A percentile compares a stretch with the other conserved stretches of the same genome.
These are phyloP conservation scores for Poecile atricapillus DNA, from an alignment of 2,113 vertebrate species.

Conservation along the genomic window DNA sequence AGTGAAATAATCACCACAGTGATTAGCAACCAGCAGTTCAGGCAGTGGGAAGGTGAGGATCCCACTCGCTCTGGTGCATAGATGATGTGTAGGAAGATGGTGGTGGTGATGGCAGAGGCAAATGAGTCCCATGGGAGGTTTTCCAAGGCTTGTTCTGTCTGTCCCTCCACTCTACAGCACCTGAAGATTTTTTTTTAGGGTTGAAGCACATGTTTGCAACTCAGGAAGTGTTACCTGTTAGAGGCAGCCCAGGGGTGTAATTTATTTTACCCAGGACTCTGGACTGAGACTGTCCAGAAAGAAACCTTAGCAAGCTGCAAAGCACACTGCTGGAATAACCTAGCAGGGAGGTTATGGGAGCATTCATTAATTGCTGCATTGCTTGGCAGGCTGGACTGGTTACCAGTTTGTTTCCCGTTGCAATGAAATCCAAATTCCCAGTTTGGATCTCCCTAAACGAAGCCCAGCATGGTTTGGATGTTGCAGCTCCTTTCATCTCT, in stretches of 20 bases:
- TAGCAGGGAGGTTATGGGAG: neutral
- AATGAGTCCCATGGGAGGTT: neutral
- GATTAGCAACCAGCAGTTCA: neutral
- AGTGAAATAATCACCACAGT: neutral
- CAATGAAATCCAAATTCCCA: neutral
- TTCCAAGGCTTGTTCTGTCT: neutral
- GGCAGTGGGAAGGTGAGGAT: neutral
- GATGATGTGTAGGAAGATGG: neutral
- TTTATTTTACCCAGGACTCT: neutral
- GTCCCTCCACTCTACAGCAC: neutral
- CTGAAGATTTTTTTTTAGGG: neutral
- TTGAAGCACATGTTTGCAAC: neutral
- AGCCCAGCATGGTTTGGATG: neutral
- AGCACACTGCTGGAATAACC: neutral
- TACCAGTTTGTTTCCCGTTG: constrained; percentile 4
- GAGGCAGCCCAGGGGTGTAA: neutral
- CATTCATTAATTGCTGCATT: neutral
- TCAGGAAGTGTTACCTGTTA: neutral
- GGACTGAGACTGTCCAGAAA: neutral
- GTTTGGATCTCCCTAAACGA: neutral
- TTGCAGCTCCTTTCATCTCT: constrained; percentile 37
- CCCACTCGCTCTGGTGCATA: neutral
- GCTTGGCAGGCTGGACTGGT: constrained; percentile 33
- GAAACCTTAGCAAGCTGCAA: neutral
- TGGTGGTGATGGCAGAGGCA: neutral